Percentiles rank a stretch among this genome's conserved stretches.
These are phyloP conservation scores for Tursiops truncatus DNA, from an alignment of 2,113 vertebrate species.

Conservation along the genomic window DNA sequence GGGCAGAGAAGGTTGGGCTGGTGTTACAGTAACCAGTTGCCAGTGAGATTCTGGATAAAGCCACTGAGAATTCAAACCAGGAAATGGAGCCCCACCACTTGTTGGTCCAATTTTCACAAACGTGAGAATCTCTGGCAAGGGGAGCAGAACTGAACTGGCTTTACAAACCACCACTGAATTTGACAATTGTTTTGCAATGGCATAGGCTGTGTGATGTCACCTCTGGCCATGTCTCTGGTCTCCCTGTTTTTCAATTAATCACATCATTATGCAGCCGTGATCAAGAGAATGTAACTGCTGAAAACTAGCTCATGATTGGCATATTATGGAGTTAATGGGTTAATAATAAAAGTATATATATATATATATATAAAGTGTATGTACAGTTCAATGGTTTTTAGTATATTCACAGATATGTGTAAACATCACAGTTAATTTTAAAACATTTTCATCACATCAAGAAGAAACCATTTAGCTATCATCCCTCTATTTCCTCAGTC, in stretches of 20 bases:
- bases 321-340: slow-evolving; percentile 88
- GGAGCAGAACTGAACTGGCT: slow-evolving; percentile 55
- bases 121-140: slow-evolving; percentile 50
- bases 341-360: slow-evolving; percentile 90
- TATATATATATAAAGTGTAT: slow-evolving; percentile 57
- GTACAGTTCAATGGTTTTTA: background rate
- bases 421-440: background rate
- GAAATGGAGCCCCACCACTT: slow-evolving; percentile 77
- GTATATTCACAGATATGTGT: background rate
- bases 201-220: slow-evolving; percentile 43
- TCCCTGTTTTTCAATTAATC: slow-evolving; percentile 77
- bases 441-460: background rate
- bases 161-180: slow-evolving; percentile 51
- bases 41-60: slow-evolving; percentile 79
- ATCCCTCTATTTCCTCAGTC: background rate
- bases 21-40: slow-evolving; percentile 92
- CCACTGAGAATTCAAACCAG: slow-evolving; percentile 84
- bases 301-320: slow-evolving; percentile 85
- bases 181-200: slow-evolving; percentile 34
- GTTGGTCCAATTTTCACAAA: slow-evolving; percentile 75
- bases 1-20: slow-evolving; percentile 96
- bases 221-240: slow-evolving; percentile 56
- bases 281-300: slow-evolving; percentile 87
- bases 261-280: slow-evolving; percentile 80
- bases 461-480: background rate